Evolutionary conservation across 2,797 vertebrate genomes (phyloP), one percentile per base, ranked within the genome.

Genomic region (Karalla daura): DNA sequence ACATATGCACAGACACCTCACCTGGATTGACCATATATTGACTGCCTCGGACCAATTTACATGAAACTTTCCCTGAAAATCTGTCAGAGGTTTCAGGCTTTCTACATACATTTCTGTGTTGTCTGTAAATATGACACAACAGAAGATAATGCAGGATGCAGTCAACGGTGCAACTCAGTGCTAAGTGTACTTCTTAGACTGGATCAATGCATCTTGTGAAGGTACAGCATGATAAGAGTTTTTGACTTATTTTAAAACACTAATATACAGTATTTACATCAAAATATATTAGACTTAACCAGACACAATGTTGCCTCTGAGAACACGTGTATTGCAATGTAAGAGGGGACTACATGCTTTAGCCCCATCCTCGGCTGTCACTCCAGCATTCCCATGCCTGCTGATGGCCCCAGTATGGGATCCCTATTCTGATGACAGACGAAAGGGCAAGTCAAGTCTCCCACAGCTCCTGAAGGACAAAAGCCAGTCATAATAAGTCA

Each of bases 401-500:
- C 40, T 63, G 64, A 84, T 9, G 39, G 74, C 59, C 69, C 58
- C 83, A 83, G 82, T 85, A 80, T 85, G 86, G 80, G 76, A 74
- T 86, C 80, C 68, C 54, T 83, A 56, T 84, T 89, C 63, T 9
- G 74, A 82, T 88, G 88, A 88, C 81, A 82, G 89, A 86, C 84
- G 54, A 86, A 90, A 87, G 85, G 80, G 63, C 81, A 89, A 87
- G 82, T 89, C 86, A 88, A 89, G 85, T 86, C 89, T 88, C 86
- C 88, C 70, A 82, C 86, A 78, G 86, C 78, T 91, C 76, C 51
- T 84, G 77, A 85, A 87, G 88, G 88, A 91, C 89, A 90, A 92
- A 87, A 86, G 86, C 67, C 56, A 83, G 88, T 88, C 86, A 90
- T 91, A 90, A 87, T 87, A 90, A 91, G 91, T 91, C 87, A 90